Base-by-base conservation (phyloP, 30 jellyfish, hydroid and myxozoan genomes). In the Hydractinia symbiolongicarpus region DNA sequence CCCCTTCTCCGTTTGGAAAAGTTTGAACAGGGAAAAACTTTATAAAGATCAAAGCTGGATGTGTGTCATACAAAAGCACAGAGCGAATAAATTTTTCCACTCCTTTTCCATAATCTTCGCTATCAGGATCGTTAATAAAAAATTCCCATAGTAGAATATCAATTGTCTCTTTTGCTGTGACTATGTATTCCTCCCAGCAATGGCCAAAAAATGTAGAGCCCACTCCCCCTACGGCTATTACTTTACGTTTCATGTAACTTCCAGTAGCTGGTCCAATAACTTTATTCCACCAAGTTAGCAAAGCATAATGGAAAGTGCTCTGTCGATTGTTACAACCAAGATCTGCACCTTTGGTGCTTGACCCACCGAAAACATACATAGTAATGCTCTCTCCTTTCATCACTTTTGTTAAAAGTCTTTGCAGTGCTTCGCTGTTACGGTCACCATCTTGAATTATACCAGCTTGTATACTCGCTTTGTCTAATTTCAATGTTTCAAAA, bases 201-300 rank as follows among this genome's bases (percentile, higher is more conserved):
- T 69, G 61, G 16, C 71, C 76, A 15, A 67, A 67, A 78, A 67
- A 81, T 5, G 85, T 71, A 4, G 89, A 17, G 7, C 89, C 89
- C 8, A 66, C 85, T 50, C 89, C 89, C 15, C 89, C 89, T 9
- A 70, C 86, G 15, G 89, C 89, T 15, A 81, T 67, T 15, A 81
- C 86, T 67, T 67, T 81, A 11, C 86, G 77, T 9, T 81, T 60
- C 74, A 81, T 6, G 8, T 50, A 81, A 58, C 89, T 81, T 5
- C 89, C 89, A 11, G 89, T 81, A 16, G 56, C 21, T 16, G 82
- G 82, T 10, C 61, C 86, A 67, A 81, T 67, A 55, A 53, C 54
- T 5, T 54, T 19, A 51, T 81, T 68, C 89, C 89, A 81, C 89
- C 89, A 81, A 50, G 82, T 17, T 21, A 58, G 54, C 16, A 81